These are phyloP conservation scores for Umimayanthus chanpuru DNA, from an alignment of 92 coral and sea anemone genomes.

Conservation along the genomic window DNA sequence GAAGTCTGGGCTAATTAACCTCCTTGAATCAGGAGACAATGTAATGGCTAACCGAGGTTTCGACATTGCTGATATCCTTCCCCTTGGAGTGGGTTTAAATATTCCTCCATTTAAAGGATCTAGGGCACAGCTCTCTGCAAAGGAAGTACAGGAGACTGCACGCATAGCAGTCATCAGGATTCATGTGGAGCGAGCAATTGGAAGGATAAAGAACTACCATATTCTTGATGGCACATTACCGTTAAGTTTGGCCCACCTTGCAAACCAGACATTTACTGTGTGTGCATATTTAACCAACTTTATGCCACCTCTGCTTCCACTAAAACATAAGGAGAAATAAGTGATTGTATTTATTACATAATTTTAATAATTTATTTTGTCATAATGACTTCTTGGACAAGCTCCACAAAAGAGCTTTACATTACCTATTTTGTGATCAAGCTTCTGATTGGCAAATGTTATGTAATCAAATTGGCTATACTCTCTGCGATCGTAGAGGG, in stretches of 20 bases:
- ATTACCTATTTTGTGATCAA: too few relatives aligned
- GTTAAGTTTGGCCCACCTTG: conserved; percentile 52
- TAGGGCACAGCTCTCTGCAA: conserved; percentile 59
- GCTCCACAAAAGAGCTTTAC: too few relatives aligned
- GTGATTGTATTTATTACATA: too few relatives aligned
- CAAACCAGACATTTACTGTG: conserved; percentile 58
- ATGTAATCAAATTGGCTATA: too few relatives aligned
- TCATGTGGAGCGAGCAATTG: conserved; percentile 62
- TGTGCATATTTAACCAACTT: conserved; percentile 24
- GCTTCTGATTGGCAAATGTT: too few relatives aligned
- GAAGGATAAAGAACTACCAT: conserved; percentile 61
- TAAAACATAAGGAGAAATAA: too few relatives aligned
- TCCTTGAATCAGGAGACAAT: conserved; percentile 7
- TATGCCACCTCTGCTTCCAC: conserved; percentile 47
- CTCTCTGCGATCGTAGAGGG: too few relatives aligned
- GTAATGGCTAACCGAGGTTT: conserved; percentile 11
- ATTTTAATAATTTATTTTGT: too few relatives aligned
- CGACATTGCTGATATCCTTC: neutral
- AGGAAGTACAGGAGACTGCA: conserved; percentile 39
- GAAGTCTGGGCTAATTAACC: neutral
- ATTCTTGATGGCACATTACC: conserved; percentile 59
- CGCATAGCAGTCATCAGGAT: conserved; percentile 57
- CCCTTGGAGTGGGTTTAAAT: conserved; percentile 15
- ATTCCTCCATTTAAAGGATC: conserved; percentile 64
- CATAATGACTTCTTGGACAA: too few relatives aligned